These are phyloP conservation scores for Paramuricea clavata DNA, from an alignment of 92 coral and sea anemone species.

Conservation along the genomic window DNA sequence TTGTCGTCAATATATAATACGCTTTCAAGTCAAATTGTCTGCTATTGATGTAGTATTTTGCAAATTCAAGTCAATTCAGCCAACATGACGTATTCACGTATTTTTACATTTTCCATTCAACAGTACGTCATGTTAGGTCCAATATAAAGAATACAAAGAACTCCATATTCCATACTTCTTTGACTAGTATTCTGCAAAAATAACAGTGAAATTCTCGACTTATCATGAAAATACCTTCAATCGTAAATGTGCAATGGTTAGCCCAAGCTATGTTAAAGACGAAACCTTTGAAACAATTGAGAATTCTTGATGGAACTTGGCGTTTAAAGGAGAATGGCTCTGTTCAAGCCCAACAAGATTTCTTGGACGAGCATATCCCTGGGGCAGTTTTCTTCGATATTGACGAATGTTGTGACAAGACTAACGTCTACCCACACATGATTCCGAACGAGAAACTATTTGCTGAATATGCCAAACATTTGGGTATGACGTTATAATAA, in stretches of 20 bases:
- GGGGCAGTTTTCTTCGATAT: constrained; percentile 88
- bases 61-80: too few species aligned
- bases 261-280: constrained; percentile 74
- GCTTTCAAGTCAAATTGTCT: too few species aligned
- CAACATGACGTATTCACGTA: too few species aligned
- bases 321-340: constrained; percentile 76
- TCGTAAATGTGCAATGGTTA: constrained; percentile 78
- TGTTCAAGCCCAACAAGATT: constrained; percentile 68
- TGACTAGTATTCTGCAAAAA: too few species aligned
- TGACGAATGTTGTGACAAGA: constrained; percentile 82
- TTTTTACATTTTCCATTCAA: too few species aligned
- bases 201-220: neutral
- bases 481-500: constrained; percentile 41
- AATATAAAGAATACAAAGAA: neutral
- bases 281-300: constrained; percentile 64
- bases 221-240: constrained; percentile 53
- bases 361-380: constrained; percentile 76
- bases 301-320: constrained; percentile 93
- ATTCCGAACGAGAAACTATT: constrained; percentile 78
- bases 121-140: neutral
- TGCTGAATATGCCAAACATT: constrained; percentile 74
- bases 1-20: too few species aligned
- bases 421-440: constrained; percentile 81
- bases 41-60: too few species aligned
- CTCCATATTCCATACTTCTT: too few species aligned